phyloP scores from a whole-genome alignment of 2,797 vertebrate genomes.

The Clarias fuscus region DNA sequence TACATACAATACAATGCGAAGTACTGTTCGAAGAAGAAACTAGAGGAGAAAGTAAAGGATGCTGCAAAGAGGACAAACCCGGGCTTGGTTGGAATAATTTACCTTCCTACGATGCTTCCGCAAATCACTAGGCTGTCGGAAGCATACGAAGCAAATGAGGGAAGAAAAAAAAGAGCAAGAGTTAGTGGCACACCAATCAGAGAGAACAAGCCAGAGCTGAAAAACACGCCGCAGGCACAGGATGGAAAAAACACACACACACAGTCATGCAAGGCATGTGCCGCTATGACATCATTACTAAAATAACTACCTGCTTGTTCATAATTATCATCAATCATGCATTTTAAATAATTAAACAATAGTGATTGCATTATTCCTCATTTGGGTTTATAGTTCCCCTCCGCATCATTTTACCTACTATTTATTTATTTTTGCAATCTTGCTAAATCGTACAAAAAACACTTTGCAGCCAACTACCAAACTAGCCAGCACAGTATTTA shows the following conservation, averaged over 20 bases:
- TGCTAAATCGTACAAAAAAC: not conserved
- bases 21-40: not conserved
- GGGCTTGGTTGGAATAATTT: constrained; percentile 69
- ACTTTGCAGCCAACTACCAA: too few relatives aligned
- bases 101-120: constrained; percentile 99
- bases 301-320: not conserved
- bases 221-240: not conserved
- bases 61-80: not conserved
- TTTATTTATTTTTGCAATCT: not conserved
- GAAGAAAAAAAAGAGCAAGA: constrained; percentile 58
- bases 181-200: constrained; percentile 66
- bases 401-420: not conserved
- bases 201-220: constrained; percentile 12
- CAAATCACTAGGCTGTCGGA: constrained; percentile 98
- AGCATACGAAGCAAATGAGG: constrained; percentile 78
- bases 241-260: not conserved
- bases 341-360: not conserved
- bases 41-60: not conserved
- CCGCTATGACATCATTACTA: constrained; percentile 28
- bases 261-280: constrained; percentile 46
- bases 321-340: not conserved
- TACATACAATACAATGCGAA: not conserved
- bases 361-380: not conserved
- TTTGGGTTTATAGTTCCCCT: too few relatives aligned
- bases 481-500: not conserved